phyloP scores from a whole-genome alignment of 92 coral and sea anemone species.

The Porites cylindrica region DNA sequence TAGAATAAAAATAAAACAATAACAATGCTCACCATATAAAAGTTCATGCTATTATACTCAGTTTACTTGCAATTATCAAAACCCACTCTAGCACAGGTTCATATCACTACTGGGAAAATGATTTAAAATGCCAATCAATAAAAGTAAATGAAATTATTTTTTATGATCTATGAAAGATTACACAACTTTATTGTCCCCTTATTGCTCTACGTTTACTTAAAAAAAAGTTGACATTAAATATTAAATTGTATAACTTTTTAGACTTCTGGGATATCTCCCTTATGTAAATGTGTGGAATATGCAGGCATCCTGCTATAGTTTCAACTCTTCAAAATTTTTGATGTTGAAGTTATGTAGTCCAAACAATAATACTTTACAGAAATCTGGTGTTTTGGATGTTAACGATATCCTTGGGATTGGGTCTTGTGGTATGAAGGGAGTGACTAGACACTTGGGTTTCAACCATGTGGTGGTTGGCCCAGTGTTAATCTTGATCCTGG shows the following conservation, averaged over 20 bases:
- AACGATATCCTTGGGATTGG: conserved; percentile 14
- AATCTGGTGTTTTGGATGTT: conserved; percentile 40
- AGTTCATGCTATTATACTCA: background rate
- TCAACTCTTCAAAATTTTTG: conserved; percentile 38
- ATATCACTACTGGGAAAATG: conserved; percentile 16
- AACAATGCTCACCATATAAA: background rate
- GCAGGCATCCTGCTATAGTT: conserved; percentile 16
- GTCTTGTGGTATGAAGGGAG: conserved; percentile 15
- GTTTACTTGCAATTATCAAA: background rate
- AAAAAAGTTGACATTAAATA: background rate
- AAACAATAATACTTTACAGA: conserved; percentile 22
- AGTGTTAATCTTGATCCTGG: conserved; percentile 45
- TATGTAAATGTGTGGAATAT: conserved; percentile 15
- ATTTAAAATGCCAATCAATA: conserved; percentile 11
- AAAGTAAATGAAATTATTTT: background rate
- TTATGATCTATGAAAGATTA: background rate
- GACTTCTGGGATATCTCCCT: conserved; percentile 8
- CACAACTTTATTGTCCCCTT: background rate
- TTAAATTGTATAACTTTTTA: conserved; percentile 6
- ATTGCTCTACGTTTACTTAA: background rate
- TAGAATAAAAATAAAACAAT: background rate
- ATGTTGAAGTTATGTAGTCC: conserved; percentile 34
- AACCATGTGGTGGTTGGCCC: conserved; percentile 60
- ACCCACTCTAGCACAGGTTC: background rate
- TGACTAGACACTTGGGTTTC: conserved; percentile 43